A percentile compares a stretch with the other conserved stretches of the same genome.
Evolutionary conservation across 2,113 vertebrate species (phyloP).

Genomic region (Protomyctophum bolini): DNA sequence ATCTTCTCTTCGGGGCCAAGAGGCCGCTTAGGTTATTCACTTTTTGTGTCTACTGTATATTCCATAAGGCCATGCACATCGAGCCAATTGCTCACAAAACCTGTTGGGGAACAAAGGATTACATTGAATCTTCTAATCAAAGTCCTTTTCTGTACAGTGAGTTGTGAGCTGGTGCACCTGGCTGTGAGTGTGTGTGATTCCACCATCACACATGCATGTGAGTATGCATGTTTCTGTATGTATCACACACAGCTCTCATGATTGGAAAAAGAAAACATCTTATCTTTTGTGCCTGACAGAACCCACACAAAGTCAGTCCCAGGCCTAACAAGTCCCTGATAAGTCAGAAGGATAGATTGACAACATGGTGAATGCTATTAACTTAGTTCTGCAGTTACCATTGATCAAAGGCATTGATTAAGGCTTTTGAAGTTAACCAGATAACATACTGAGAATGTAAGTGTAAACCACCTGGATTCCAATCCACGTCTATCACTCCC

Average conservation of each 20-base stretch:
- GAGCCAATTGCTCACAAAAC: not conserved
- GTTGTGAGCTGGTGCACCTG: not conserved
- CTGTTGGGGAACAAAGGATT: not conserved
- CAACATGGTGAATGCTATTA: too few relatives aligned
- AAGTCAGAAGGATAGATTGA: too few relatives aligned
- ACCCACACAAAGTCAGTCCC: too few relatives aligned
- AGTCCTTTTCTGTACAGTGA: not conserved
- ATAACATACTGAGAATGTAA: too few relatives aligned
- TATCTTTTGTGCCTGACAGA: too few relatives aligned
- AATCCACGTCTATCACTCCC: too few relatives aligned
- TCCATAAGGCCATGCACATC: not conserved
- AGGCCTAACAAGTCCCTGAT: too few relatives aligned
- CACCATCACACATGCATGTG: not conserved
- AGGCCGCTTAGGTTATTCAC: not conserved
- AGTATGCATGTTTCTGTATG: not conserved
- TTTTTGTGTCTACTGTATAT: slow-evolving; percentile 1
- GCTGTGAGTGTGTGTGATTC: slow-evolving; percentile 3
- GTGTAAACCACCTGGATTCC: too few relatives aligned
- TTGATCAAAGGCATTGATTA: too few relatives aligned
- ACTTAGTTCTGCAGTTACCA: too few relatives aligned
- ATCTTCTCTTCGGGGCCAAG: not conserved
- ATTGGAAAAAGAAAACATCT: too few relatives aligned
- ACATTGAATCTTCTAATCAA: not conserved
- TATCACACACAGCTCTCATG: not conserved
- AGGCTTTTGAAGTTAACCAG: too few relatives aligned